Conservation (phyloP, 2,888 invertebrate species). For the Gymnoscelis rufifasciata region DNA sequence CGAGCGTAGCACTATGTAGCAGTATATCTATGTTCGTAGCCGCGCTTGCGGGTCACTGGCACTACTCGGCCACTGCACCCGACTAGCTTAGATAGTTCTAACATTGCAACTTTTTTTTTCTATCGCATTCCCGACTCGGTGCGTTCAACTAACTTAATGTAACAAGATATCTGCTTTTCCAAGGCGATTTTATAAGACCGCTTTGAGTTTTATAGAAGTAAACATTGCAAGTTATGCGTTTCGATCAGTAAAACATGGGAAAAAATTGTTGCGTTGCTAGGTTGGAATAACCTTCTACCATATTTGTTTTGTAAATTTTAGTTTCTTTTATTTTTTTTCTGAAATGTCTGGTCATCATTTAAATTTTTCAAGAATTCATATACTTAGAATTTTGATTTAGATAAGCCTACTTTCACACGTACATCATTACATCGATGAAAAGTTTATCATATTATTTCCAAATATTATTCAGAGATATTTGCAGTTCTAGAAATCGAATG, state of each 20-base stretch:
- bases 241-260: constrained; percentile 5
- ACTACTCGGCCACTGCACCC: constrained; percentile 72
- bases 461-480: no score
- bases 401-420: no score
- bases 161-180: constrained; percentile 27
- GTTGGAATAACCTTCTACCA: no score
- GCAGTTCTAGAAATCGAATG: background rate
- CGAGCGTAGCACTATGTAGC: constrained; percentile 2
- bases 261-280: background rate
- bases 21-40: constrained; percentile 29
- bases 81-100: constrained; percentile 74
- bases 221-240: constrained; percentile 5
- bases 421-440: no score
- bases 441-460: no score
- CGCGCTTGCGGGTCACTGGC: constrained; percentile 69
- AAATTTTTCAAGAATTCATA: no score
- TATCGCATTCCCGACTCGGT: constrained; percentile 67
- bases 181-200: constrained; percentile 21
- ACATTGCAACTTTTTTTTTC: constrained; percentile 71
- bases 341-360: no score
- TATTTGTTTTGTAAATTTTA: background rate
- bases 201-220: constrained; percentile 12
- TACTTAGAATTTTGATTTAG: no score
- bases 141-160: constrained; percentile 43
- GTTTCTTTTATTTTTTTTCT: no score